These are phyloP conservation scores for Harpegnathos saltator DNA, from an alignment of 1,140 invertebrate species.

Conservation along the genomic window DNA sequence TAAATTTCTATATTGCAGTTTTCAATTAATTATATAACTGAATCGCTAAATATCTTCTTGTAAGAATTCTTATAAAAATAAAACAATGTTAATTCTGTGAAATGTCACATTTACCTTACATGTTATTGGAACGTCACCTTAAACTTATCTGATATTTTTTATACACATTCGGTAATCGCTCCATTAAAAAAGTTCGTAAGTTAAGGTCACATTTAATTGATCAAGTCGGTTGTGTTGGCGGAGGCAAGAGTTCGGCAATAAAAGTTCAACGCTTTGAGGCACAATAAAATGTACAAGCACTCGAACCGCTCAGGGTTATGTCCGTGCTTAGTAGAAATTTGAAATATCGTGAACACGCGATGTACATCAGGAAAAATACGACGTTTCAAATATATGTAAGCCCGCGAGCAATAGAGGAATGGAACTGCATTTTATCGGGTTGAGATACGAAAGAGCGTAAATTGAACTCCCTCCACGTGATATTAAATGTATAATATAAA, in stretches of 20 bases:
- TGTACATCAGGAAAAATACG: not conserved
- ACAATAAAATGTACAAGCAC: not conserved
- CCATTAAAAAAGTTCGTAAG: too few relatives aligned
- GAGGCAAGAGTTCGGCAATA: not conserved
- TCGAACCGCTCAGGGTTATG: not conserved
- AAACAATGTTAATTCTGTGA: too few relatives aligned
- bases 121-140: too few relatives aligned
- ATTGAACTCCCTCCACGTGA: not conserved
- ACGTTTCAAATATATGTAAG: not conserved
- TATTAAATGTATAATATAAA: conserved; percentile 29
- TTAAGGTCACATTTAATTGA: too few relatives aligned
- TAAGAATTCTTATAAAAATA: too few relatives aligned
- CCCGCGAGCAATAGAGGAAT: not conserved
- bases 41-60: too few relatives aligned
- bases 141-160: too few relatives aligned
- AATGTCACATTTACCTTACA: too few relatives aligned
- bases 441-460: conserved; percentile 20
- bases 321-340: not conserved
- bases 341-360: not conserved
- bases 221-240: too few relatives aligned
- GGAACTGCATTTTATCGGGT: not conserved
- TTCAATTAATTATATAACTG: too few relatives aligned
- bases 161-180: too few relatives aligned
- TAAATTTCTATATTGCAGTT: too few relatives aligned
- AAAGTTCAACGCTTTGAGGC: not conserved